Conservation (phyloP, 1,140 invertebrate genomes). For the Drosophila bocqueti region DNA sequence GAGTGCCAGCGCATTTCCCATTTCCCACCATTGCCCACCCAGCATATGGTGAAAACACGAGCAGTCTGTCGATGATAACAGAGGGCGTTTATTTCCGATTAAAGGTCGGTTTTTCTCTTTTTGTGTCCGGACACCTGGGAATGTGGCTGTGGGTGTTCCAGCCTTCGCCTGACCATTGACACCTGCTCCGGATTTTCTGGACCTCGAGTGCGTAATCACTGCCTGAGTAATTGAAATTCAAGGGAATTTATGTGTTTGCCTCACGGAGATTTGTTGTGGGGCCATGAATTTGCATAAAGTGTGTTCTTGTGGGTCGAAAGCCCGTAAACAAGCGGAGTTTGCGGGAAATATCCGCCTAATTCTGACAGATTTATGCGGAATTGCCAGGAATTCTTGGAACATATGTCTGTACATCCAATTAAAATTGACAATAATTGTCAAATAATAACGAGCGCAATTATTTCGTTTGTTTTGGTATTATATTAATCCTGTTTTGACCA, state of each 20-base stretch:
- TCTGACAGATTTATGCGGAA: slow-evolving; percentile 2
- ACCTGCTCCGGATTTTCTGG: slow-evolving; percentile 41
- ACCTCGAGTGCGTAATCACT: slow-evolving; percentile 53
- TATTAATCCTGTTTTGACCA: slow-evolving; percentile 12
- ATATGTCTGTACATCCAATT: slow-evolving; percentile 6
- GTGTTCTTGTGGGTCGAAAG: slow-evolving; percentile 5
- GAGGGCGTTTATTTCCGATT: slow-evolving; percentile 62
- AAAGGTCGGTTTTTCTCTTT: slow-evolving; percentile 36
- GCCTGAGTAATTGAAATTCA: slow-evolving; percentile 68
- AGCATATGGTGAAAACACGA: slow-evolving; percentile 47
- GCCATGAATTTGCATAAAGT: slow-evolving; percentile 19
- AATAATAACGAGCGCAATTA: slow-evolving; percentile 1
- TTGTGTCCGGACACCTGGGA: slow-evolving; percentile 14
- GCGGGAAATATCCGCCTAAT: slow-evolving; percentile 1
- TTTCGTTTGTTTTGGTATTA: not conserved
- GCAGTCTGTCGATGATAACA: slow-evolving; percentile 51
- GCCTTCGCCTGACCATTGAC: slow-evolving; percentile 51
- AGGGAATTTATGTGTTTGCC: slow-evolving; percentile 48
- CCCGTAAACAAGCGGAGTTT: slow-evolving; percentile 10
- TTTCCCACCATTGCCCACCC: slow-evolving; percentile 22
- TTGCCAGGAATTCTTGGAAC: not conserved
- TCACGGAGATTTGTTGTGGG: slow-evolving; percentile 11
- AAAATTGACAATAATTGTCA: slow-evolving; percentile 10
- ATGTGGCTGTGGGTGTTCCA: slow-evolving; percentile 21
- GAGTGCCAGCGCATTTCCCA: slow-evolving; percentile 32